Base-by-base conservation (phyloP, 2,888 invertebrate genomes). In the Cyclophora albipunctata region DNA sequence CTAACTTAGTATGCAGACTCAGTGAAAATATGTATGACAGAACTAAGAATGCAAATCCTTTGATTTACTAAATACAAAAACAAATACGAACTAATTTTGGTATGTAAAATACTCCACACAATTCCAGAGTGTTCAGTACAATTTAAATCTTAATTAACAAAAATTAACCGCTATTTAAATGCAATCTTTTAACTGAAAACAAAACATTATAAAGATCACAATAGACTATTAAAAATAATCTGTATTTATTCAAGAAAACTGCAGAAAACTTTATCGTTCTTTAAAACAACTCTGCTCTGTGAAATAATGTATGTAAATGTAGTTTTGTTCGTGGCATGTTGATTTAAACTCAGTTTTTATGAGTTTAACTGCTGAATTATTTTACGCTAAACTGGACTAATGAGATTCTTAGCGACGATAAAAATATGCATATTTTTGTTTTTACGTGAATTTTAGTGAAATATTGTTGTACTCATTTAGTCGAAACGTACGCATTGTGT, bases 261-360 rank as follows among this genome's bases (percentile, higher is more conserved):
- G 34, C 7, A 34, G 43, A 51, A 35, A 51, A 35, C 48, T 50
- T 46, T 58, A 60, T 59, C 59, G 57, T 62, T 57, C 58, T 57
- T 50, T 48, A 46, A 53, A 56, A 43, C 6, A 59, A 53, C 50
- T 58, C 51, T 46, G 47, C 54, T 46, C 46, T 45, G 47, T 42
- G 53, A 46, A 52, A 56, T 59, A 64, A 64, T 65, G 56, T 61
- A 66, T 64, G 65, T 46, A 50, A 64, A 68, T 64, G 54, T 53
- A 60, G 60, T 60, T 58, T 59, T 55, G 59, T 58, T 59, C 58
- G 46, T 50, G 53, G 57, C 55, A 54, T 53, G 60, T 58, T 64
- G 62, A 63, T 65, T 64, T 57, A 58, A 66, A 61, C 49, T 56
- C 57, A 50, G 47, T 54, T 61, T 53, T 54, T 58, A 60, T 51